A percentile compares a stretch with the other conserved stretches of the same genome.
phyloP scores from a whole-genome alignment of 2,888 invertebrate species.

The Idaea biselata region DNA sequence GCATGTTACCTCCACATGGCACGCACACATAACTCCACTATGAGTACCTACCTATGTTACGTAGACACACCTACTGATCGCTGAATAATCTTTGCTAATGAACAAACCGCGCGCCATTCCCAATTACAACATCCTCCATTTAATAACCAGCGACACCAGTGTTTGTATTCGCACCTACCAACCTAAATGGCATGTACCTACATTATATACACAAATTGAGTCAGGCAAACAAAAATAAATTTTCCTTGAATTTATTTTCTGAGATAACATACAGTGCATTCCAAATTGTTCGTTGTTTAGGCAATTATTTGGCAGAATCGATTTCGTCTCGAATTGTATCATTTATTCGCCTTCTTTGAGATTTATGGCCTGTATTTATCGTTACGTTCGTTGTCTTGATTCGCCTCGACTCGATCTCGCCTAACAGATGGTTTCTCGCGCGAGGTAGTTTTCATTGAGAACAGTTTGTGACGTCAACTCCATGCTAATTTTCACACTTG shows the following conservation, averaged over 20 bases:
- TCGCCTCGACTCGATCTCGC: conserved; percentile 7
- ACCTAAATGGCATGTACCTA: conserved; percentile 12
- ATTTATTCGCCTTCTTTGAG: conserved; percentile 19
- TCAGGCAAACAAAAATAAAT: conserved; percentile 28
- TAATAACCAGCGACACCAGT: conserved; percentile 22
- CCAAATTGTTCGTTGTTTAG: conserved; percentile 13
- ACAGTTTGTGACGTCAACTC: conserved; percentile 36
- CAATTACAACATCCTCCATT: conserved; percentile 46
- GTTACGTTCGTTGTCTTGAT: conserved; percentile 11
- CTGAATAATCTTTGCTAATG: conserved; percentile 47
- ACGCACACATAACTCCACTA: conserved; percentile 28
- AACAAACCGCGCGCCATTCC: conserved; percentile 32
- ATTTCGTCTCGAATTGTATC: conserved; percentile 26
- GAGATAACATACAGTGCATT: conserved; percentile 20
- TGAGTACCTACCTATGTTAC: conserved; percentile 30
- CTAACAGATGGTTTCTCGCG: conserved; percentile 18
- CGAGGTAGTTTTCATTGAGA: conserved; percentile 18
- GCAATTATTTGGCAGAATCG: conserved; percentile 17
- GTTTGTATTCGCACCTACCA: conserved; percentile 5
- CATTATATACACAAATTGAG: conserved; percentile 18
- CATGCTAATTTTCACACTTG: conserved; percentile 59
- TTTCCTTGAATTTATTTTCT: conserved; percentile 35
- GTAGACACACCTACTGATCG: conserved; percentile 23
- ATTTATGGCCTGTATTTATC: conserved; percentile 18
- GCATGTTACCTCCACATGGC: conserved; percentile 33